phyloP scores from a whole-genome alignment of 2,888 invertebrate genomes.

The Xylophagus ater region DNA sequence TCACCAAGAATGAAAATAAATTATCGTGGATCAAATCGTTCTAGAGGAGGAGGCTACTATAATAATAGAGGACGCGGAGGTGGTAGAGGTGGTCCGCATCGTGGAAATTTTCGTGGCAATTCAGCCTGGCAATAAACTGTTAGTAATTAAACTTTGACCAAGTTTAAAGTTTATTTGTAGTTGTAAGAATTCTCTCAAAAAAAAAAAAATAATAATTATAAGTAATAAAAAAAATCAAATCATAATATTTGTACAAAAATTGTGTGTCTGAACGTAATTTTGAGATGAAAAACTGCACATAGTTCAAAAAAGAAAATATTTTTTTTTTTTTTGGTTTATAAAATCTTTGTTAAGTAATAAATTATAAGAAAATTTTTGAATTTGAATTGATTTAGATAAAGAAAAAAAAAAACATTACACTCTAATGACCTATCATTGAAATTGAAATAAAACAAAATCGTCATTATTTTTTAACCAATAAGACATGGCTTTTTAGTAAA shows the following conservation, averaged over 20 bases:
- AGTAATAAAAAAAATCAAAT: neutral
- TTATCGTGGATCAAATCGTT: constrained; percentile 11
- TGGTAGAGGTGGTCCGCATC: constrained; percentile 24
- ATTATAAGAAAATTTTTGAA: neutral
- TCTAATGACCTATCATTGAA: too few relatives aligned
- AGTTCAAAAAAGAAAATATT: neutral
- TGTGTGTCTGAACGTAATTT: neutral
- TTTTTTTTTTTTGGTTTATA: neutral
- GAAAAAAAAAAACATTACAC: too few relatives aligned
- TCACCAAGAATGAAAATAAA: constrained; percentile 16
- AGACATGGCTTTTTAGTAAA: too few relatives aligned
- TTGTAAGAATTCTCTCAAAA: neutral
- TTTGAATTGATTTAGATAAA: too few relatives aligned
- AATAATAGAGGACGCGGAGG: constrained; percentile 21
- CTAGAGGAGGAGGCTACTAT: constrained; percentile 11
- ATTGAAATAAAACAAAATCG: too few relatives aligned
- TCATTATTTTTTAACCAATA: too few relatives aligned
- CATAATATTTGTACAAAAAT: neutral
- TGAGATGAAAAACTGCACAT: neutral
- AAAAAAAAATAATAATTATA: neutral
- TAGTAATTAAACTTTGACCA: neutral
- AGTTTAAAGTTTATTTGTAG: neutral
- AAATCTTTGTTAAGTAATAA: neutral
- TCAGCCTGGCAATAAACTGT: constrained; percentile 4
- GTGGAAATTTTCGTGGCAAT: constrained; percentile 33